Evolutionary conservation across 2,113 vertebrate species (phyloP), one percentile per base, ranked within the genome.

Genomic region (Hiodon alosoides): DNA sequence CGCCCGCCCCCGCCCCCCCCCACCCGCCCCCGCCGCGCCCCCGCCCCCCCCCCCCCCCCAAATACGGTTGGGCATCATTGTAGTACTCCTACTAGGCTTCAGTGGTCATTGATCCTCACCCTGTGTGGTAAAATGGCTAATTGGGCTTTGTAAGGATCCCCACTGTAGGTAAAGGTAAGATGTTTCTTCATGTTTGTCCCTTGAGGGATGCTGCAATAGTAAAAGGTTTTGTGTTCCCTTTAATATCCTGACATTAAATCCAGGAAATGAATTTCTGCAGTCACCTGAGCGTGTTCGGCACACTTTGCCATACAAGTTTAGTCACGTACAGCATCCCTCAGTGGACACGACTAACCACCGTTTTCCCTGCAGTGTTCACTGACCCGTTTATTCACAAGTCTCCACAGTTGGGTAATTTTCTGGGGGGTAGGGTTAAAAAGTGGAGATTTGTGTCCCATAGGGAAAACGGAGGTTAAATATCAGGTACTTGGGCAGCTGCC

Each of bases 401-500:
- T 17, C 8, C n/a, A 67, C 68, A 5, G 7, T 61, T 59, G 65
- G 61, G 7, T 61, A 46, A 71, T 59, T 51, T n/a, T 69, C 78
- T 75, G 68, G 51, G 52, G 50, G 77, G 68, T 5, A 48, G 53
- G 9, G 17, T 54, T 54, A 47, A 79, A 76, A 72, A 50, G 6
- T 5, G 54, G 64, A 71, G 67, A 7, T 60, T 58, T 77, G 69
- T 81, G 74, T 69, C 78, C 80, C 55, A 69, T 73, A 80, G 51
- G 81, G 83, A 11, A 80, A 75, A 82, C 84, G 46, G 79, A 83
- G 86, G 80, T 84, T 78, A 6, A 46, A 67, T 14, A 10, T 3
- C 87, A 90, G 89, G 81, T 82, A 79, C 67, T 67, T 69, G 85
- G 90, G 91, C 90, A 90, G 91, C 89, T 77, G 86, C 80, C 88